Percentiles rank a stretch among this genome's conserved stretches.
Conservation (phyloP, 1,140 invertebrate genomes). For the Drosophila nebulosa region DNA sequence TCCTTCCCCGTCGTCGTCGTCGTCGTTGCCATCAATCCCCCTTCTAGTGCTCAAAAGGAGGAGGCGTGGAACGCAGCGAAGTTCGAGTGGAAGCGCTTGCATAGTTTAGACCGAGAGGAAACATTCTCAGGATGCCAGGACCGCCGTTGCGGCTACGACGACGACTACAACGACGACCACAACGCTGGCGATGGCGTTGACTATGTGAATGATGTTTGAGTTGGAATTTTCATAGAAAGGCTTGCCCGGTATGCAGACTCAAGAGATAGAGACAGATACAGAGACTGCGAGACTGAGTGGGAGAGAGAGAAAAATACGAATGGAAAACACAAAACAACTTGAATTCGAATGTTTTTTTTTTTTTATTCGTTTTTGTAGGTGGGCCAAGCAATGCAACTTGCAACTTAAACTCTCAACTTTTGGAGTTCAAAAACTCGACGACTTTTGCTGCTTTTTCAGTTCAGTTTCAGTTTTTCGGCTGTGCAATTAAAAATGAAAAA, state of each 20-base stretch:
- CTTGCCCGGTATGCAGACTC: conserved; percentile 70
- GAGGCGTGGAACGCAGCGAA: conserved; percentile 20
- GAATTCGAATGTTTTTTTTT: no score
- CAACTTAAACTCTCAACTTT: neutral
- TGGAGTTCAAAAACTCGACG: neutral
- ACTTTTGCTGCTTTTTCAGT: neutral
- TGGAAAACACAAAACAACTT: neutral
- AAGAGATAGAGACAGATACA: conserved; percentile 12
- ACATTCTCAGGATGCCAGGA: conserved; percentile 64
- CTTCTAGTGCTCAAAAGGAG: neutral
- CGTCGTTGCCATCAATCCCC: neutral
- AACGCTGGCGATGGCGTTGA: neutral
- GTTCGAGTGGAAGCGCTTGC: conserved; percentile 45
- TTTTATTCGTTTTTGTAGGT: conserved; percentile 53
- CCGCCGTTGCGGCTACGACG: conserved; percentile 60
- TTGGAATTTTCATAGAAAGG: conserved; percentile 75
- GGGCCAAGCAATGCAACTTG: conserved; percentile 15
- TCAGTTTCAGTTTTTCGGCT: conserved; percentile 63
- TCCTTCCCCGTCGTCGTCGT: neutral
- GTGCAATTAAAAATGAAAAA: conserved; percentile 80
- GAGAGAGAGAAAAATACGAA: neutral
- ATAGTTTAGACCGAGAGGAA: conserved; percentile 62
- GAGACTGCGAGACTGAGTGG: no score
- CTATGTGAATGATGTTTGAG: conserved; percentile 26
- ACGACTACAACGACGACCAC: conserved; percentile 9